phyloP scores from a whole-genome alignment of 1,140 invertebrate genomes.

The Antheraea mylitta region DNA sequence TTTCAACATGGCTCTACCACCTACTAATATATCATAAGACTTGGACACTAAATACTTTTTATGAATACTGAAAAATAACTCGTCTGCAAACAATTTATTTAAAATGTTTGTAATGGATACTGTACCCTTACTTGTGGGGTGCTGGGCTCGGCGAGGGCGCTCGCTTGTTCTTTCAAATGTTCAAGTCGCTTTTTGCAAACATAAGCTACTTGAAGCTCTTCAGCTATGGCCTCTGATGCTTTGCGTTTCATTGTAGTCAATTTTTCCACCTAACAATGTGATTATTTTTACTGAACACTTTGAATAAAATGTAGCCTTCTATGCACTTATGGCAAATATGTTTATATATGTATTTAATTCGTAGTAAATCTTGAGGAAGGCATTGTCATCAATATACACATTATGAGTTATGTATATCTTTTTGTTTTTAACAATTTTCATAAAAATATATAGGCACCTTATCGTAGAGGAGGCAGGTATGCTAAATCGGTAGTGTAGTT shows the following conservation, averaged over 20 bases:
- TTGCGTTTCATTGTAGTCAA: constrained; percentile 95
- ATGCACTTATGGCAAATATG: neutral
- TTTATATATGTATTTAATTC: too few relatives aligned
- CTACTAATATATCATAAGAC: too few relatives aligned
- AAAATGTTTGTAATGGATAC: neutral
- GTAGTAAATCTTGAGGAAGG: too few relatives aligned
- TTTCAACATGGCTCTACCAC: too few relatives aligned
- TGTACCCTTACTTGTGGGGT: constrained; percentile 57
- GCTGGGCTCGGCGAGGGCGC: constrained; percentile 48
- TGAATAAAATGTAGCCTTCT: neutral
- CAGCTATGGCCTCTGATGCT: constrained; percentile 94
- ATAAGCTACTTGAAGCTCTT: constrained; percentile 92
- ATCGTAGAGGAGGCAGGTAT: too few relatives aligned
- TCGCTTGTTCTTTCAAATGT: constrained; percentile 91
- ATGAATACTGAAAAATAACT: neutral
- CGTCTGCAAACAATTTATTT: neutral
- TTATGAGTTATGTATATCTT: too few relatives aligned
- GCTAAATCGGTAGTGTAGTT: too few relatives aligned
- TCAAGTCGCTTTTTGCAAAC: constrained; percentile 94
- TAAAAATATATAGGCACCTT: too few relatives aligned
- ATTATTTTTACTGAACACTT: neutral
- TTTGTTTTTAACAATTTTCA: too few relatives aligned
- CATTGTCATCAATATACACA: too few relatives aligned
- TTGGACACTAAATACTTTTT: too few relatives aligned
- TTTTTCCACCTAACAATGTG: constrained; percentile 83